Evolutionary conservation across 2,113 vertebrate genomes (phyloP).

Genomic region (Corythornis vintsioides): DNA sequence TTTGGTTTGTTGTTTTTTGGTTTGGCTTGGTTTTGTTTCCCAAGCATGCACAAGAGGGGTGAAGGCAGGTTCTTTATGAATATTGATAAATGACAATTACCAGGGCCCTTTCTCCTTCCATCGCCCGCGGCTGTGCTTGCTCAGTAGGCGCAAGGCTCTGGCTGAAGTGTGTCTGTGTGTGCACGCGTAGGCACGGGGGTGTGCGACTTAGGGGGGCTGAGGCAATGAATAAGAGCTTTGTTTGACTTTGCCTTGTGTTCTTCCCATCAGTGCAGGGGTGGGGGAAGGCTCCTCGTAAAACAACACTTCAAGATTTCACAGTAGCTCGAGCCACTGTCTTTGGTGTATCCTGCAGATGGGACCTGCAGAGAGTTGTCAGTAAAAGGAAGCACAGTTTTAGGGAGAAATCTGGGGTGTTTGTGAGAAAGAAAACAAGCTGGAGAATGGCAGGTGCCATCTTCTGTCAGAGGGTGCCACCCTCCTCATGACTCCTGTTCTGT

Average conservation of each 20-base stretch:
- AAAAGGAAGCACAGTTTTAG: not conserved
- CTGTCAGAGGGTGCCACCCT: not conserved
- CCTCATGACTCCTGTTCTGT: not conserved
- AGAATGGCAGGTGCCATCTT: not conserved
- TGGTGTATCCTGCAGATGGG: not conserved
- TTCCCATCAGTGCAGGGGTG: not conserved
- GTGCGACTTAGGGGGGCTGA: not conserved
- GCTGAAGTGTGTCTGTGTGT: not conserved
- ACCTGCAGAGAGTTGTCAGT: not conserved
- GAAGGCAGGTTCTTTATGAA: constrained; percentile 59
- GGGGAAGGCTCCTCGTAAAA: not conserved
- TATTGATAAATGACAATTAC: constrained; percentile 72
- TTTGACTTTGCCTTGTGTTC: not conserved
- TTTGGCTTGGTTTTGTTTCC: not conserved
- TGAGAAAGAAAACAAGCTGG: not conserved
- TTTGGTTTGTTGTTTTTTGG: not conserved
- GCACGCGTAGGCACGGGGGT: not conserved
- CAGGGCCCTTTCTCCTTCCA: not conserved
- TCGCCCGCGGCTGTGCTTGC: constrained; percentile 54
- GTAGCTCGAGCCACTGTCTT: not conserved
- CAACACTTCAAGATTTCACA: not conserved
- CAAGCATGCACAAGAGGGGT: not conserved
- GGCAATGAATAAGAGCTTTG: constrained; percentile 5
- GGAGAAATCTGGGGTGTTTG: not conserved
- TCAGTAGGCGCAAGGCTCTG: not conserved